A percentile compares a stretch with the other conserved stretches of the same genome.
Evolutionary conservation across 2,888 invertebrate species (phyloP).

Genomic region (Lepidocyrtoides sp.): DNA sequence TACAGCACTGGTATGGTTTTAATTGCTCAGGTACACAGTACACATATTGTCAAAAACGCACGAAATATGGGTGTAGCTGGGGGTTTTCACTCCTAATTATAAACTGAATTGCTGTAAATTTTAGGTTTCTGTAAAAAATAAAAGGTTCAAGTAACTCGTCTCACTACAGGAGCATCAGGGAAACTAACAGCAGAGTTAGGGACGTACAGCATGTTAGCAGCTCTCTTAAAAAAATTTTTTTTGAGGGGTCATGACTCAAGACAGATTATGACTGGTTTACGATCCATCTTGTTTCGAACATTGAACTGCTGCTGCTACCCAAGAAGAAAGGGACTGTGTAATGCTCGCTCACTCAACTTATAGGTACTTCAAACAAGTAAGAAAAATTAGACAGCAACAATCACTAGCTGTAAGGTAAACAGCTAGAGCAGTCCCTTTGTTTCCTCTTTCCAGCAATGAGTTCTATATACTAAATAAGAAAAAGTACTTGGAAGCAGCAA

Average conservation of each 20-base stretch:
- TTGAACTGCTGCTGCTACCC: not conserved
- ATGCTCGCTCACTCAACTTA: too few species aligned
- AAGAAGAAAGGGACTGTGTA: conserved; percentile 52
- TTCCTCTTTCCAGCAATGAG: conserved; percentile 1
- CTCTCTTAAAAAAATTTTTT: conserved; percentile 33
- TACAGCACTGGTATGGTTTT: too few species aligned
- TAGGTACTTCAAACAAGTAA: conserved; percentile 35
- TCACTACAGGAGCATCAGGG: conserved; percentile 4
- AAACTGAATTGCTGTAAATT: conserved; percentile 79
- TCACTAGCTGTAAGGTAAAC: not conserved
- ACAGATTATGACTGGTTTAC: conserved; percentile 85
- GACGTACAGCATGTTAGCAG: not conserved
- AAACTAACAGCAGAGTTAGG: not conserved
- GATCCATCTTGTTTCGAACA: conserved; percentile 71
- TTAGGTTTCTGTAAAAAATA: not conserved
- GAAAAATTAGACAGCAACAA: not conserved
- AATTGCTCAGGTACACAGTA: conserved; percentile 81
- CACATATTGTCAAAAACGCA: conserved; percentile 63
- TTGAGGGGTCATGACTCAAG: conserved; percentile 84
- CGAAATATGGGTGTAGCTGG: conserved; percentile 83
- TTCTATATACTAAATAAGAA: conserved; percentile 25
- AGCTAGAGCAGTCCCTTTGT: conserved; percentile 6
- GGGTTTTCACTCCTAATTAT: conserved; percentile 85
- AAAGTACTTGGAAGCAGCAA: not conserved
- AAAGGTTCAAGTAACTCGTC: not conserved